Conservation (phyloP, 2,113 vertebrate genomes). For the Atlantisia rogersi region DNA sequence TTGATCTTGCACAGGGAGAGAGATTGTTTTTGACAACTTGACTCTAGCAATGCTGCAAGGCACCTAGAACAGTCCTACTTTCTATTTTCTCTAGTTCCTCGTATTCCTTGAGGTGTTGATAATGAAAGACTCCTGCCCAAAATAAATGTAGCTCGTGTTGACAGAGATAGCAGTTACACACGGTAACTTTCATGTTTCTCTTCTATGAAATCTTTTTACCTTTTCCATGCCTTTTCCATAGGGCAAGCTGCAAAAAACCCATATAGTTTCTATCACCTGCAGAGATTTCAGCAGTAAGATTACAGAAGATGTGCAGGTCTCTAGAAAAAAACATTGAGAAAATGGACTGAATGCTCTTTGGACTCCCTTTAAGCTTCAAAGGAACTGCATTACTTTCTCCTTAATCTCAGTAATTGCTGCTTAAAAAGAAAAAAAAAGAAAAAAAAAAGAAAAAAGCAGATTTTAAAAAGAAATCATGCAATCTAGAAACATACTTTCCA, state of each 20-base stretch:
- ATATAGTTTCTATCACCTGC: conserved; percentile 22
- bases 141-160: background rate
- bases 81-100: conserved; percentile 8
- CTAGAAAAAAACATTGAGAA: background rate
- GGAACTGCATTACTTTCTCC: background rate
- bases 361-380: background rate
- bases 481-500: conserved; percentile 43
- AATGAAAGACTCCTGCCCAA: conserved; percentile 33
- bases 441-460: background rate
- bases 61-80: background rate
- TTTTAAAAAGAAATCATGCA: conserved; percentile 48
- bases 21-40: conserved; percentile 56
- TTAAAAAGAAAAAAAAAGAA: background rate
- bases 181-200: conserved; percentile 32
- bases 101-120: conserved; percentile 16
- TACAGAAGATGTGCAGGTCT: background rate
- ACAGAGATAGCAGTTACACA: conserved; percentile 22
- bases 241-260: background rate
- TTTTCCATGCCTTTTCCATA: conserved; percentile 25
- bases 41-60: conserved; percentile 35
- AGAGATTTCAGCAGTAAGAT: background rate
- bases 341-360: background rate
- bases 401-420: background rate
- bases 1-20: background rate
- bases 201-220: conserved; percentile 12